Evolutionary conservation across 2,797 vertebrate species (phyloP), one percentile per base, ranked within the genome.

Genomic region (Onychomys torridus): DNA sequence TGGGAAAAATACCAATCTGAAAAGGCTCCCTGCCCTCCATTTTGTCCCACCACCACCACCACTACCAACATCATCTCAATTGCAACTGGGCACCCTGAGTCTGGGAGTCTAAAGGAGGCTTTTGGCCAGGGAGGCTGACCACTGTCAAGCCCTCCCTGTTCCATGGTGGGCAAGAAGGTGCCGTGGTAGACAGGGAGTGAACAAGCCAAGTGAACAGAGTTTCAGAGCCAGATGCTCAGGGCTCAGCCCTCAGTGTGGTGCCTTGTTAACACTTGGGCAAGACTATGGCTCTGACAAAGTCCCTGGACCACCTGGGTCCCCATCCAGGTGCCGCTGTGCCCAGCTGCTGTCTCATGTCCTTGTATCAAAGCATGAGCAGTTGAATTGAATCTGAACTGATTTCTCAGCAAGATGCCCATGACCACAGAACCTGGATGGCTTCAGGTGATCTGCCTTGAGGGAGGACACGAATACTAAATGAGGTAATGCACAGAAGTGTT

Each of bases 401-500:
- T 75, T 61, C 84, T 67, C 43, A 63, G 63, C 14, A 1, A 79
- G 83, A 12, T 63, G 29, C 32, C 9, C 37, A 1, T 34, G n/a
- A 34, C 73, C 3, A 1, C 4, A 40, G 65, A 63, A 14, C 34
- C 63, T 43, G 9, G 65, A 21, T 32, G 46, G 65, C 71, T 90
- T 63, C 61, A 12, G 21, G 49, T 49, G 12, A 29, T 27, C 83
- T 43, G 27, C 29, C 40, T 43, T 46, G 32, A 13, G 2, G 5
- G 13, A 14, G 29, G 40, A 59, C 27, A 3, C 32, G 63, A 10
- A 2, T 49, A 6, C 71, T 89, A 37, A 52, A 37, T 77, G 89
- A 67, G 59, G 21, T 46, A 1, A n/a, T 1, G 16, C 16, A 10
- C 0, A 0, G 27, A 6, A 0, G 1, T 57, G 32, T 89, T 77